Evolutionary conservation across 30 jellyfish, hydroid and myxozoan genomes (phyloP), one percentile per base, ranked within the genome.

Genomic region (Cassiopea xamachana): DNA sequence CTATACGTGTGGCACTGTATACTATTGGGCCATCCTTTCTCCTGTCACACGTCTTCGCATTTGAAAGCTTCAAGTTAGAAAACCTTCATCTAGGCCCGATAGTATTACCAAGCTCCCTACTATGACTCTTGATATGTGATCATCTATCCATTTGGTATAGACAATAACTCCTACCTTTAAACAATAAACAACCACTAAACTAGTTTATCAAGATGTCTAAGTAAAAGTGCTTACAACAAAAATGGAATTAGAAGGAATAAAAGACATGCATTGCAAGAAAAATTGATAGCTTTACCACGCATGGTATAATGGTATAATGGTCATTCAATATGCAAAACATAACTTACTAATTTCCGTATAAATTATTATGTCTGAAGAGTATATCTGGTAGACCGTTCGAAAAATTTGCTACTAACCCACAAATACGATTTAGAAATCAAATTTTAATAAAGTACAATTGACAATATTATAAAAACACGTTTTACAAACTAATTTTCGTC

Each of bases 301-400:
- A 19, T 27, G 46, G 46, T 15, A 19, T 67, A 67, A 19, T 27
- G 46, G 46, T 15, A 19, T 67, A 67, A 67, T 4, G 46, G 15
- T 4, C 46, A 67, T 67, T 16, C 46, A 15, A 7, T 27, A 67
- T 67, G 76, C 46, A 4, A 3, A 10, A 67, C 15, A 67, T 67
- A 4, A 67, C 15, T 15, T 67, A 27, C 76, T 67, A 67, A 67
- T 67, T 67, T 67, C 46, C 15, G 27, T 67, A 27, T 27, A 67
- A 67, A 67, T 67, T 7, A 19, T 2, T 2, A 67, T 19, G 76
- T 67, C 76, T 67, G 46, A 27, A 16, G 7, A 67, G 76, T 2
- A 79, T 79, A 79, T 79, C 87, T 79, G 87, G 87, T 76, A 55
- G 49, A 7, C 46, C 87, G 68, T 71, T 79, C 51, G 87, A 48